These are phyloP conservation scores for Ennomos fuscantarius DNA, from an alignment of 2,888 invertebrate species.

Conservation along the genomic window DNA sequence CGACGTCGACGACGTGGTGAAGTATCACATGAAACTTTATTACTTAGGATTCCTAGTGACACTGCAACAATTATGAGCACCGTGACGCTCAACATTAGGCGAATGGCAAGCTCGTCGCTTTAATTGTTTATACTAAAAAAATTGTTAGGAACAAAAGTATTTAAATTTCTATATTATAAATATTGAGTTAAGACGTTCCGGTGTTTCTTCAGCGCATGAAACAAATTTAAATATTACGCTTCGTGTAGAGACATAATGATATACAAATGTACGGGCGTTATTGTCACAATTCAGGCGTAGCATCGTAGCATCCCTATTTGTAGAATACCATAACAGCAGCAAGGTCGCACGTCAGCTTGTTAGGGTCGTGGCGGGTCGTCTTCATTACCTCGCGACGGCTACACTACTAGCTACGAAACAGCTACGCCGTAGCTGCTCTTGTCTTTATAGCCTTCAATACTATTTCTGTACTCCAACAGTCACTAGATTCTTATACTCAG, in stretches of 20 bases:
- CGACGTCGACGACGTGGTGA: no score
- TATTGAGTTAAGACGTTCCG: no score
- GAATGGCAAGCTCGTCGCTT: no score
- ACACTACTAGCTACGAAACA: constrained; percentile 4
- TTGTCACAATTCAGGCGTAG: constrained; percentile 8
- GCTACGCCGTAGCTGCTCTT: constrained; percentile 17
- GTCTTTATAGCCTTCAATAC: no score
- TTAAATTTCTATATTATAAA: neutral
- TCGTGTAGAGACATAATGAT: neutral
- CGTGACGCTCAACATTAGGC: no score
- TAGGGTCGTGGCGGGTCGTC: constrained; percentile 13
- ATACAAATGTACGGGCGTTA: neutral
- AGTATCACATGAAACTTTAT: no score
- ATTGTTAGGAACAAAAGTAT: no score
- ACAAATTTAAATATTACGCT: neutral
- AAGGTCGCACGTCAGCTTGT: constrained; percentile 12
- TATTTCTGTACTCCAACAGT: no score
- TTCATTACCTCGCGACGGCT: neutral
- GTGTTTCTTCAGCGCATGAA: neutral
- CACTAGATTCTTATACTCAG: no score
- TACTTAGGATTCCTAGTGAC: no score
- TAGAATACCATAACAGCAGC: constrained; percentile 8
- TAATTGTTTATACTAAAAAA: no score
- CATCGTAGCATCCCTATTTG: neutral
- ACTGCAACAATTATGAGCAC: no score